Percentiles rank a stretch among this genome's conserved stretches.
These are phyloP conservation scores for Unio pictorum DNA, from an alignment of 2,888 invertebrate species.

Conservation along the genomic window DNA sequence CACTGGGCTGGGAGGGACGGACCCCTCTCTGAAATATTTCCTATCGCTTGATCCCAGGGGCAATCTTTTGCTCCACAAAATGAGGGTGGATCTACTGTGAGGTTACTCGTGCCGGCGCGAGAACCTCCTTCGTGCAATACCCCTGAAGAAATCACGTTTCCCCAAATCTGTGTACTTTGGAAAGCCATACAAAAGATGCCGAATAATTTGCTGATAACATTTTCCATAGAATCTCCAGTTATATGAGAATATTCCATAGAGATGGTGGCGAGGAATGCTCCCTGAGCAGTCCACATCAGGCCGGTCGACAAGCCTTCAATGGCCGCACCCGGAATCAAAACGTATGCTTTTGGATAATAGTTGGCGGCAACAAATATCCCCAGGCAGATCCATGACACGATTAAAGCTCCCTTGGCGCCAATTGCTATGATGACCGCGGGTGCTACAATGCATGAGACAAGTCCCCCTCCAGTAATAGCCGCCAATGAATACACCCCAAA, in stretches of 20 bases:
- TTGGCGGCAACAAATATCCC: slow-evolving; percentile 45
- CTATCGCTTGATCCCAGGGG: slow-evolving; percentile 20
- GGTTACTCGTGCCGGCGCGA: background rate
- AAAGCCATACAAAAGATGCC: slow-evolving; percentile 52
- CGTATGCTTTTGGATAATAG: slow-evolving; percentile 42
- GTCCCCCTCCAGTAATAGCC: slow-evolving; percentile 47
- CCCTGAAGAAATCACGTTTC: slow-evolving; percentile 39
- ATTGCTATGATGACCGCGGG: slow-evolving; percentile 43
- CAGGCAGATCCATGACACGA: slow-evolving; percentile 41
- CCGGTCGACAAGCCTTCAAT: slow-evolving; percentile 47
- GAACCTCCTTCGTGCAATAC: slow-evolving; percentile 19
- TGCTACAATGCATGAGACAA: slow-evolving; percentile 46
- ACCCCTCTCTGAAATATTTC: slow-evolving; percentile 7
- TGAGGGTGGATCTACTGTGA: slow-evolving; percentile 7
- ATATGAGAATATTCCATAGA: slow-evolving; percentile 39
- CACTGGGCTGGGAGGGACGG: slow-evolving; percentile 19
- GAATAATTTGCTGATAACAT: slow-evolving; percentile 41
- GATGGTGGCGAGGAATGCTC: slow-evolving; percentile 44
- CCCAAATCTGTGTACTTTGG: slow-evolving; percentile 51
- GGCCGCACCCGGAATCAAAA: slow-evolving; percentile 41
- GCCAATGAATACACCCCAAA: slow-evolving; percentile 48
- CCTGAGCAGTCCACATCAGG: slow-evolving; percentile 52
- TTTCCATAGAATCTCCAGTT: slow-evolving; percentile 33
- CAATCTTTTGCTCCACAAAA: slow-evolving; percentile 46
- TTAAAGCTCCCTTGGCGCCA: slow-evolving; percentile 43